Evolutionary conservation across 2,113 vertebrate genomes (phyloP), one percentile per base, ranked within the genome.

Genomic region (Merops nubicus): DNA sequence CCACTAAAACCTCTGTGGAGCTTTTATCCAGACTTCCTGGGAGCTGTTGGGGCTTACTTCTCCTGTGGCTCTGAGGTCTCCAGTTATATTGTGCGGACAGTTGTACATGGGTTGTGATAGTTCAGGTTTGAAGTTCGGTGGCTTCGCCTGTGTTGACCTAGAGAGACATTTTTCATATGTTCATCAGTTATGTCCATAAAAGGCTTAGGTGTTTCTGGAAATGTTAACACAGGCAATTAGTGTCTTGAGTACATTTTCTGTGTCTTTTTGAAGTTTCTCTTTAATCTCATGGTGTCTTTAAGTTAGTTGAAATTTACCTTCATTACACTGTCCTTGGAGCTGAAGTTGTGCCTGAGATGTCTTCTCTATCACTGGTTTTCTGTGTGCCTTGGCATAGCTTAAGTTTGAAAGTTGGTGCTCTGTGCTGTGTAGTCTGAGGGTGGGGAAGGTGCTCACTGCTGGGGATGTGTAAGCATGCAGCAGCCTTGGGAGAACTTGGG

Each of bases 381-480:
- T 59, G 36, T 65, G 45, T 77, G 42, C 2, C 1, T 19, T n/a
- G 28, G 43, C 23, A 34, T 34, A 62, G n/a, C 45, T 65, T 2
- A 38, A 26, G 13, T 40, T 42, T 48, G 67, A 36, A 12, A 4
- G 51, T 50, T 75, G 67, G 16, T 31, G 43, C 64, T 57, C 62
- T 12, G 11, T 62, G 23, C 31, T 79, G 26, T 26, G 15, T 29
- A 64, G 28, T 50, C 19, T 22, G 48, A 79, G 36, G 19, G 42
- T 60, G 25, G 8, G 2, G 2, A 54, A 74, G 40, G n/a, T 59
- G 20, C 51, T 85, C 1, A 0, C 2, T 56, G 63, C 38, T 38
- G 38, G 7, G 54, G 9, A 3, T 51, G 64, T 50, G 40, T 50
- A 26, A 77, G 29, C 34, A 5, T 54, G 33, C 26, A 59, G 47